Base-by-base conservation (phyloP, 2,797 vertebrate species). In the Chromobotia macracanthus region DNA sequence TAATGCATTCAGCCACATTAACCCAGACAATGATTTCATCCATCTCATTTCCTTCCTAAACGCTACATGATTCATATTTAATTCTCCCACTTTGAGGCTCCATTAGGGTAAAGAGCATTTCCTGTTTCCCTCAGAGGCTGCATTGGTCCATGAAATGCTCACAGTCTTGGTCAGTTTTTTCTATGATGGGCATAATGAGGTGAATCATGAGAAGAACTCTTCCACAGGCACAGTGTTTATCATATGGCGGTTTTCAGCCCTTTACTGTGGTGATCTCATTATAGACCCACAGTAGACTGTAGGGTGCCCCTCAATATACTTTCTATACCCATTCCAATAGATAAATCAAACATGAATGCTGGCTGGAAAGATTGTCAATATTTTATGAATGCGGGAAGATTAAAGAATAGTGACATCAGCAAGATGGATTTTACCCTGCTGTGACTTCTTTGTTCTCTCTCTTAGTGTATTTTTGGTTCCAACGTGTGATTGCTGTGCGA, bases 311-410 rank as follows among this genome's bases (percentile, higher is more conserved):
- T 70, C 67, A 44, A 10, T 70, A 58, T 38, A 56, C 55, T 53
- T 60, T 41, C 9, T 53, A 41, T 63, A 38, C 44, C 9, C 60
- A 51, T 69, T 69, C 25, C n/a, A n/a, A n/a, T n/a, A 13, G 25
- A 72, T 70, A 71, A 38, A 83, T 86, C 23, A 82, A 87, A 88
- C 77, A 84, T 82, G 60, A 77, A 82, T 46, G 38, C 72, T 66
- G 65, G 25, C 73, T 77, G 56, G 35, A 65, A 56, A 31, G 48
- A 51, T 56, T 46, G 71, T 87, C 75, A 82, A 85, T 86, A 84
- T 80, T 85, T 86, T 61, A 87, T 87, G 81, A 86, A 81, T 61
- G 31, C 60, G 70, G 74, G 75, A 80, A 81, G 75, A 87, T 84
- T 65, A 83, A 80, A 82, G 77, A n/a, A 65, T n/a, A 68, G 71